Evolutionary conservation across 2,888 invertebrate genomes (phyloP).

Genomic region (Gymnoscelis rufifasciata): DNA sequence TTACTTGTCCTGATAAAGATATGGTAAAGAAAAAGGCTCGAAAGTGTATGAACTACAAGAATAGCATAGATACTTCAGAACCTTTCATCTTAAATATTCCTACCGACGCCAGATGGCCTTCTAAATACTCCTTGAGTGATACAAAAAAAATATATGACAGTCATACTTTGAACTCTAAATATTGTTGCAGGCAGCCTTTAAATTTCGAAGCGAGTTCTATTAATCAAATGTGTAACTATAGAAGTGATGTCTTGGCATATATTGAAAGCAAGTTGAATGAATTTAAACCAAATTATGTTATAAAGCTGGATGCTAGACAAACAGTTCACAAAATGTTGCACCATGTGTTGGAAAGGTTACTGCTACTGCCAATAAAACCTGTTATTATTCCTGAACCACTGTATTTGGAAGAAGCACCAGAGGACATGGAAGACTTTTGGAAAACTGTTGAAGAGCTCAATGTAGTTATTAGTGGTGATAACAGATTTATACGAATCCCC

Average conservation of each 20-base stretch:
- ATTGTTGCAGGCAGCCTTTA: slow-evolving; percentile 66
- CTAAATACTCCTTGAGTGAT: slow-evolving; percentile 47
- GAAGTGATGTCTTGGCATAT: slow-evolving; percentile 54
- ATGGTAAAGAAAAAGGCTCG: slow-evolving; percentile 58
- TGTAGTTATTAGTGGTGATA: slow-evolving; percentile 41
- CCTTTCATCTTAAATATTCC: slow-evolving; percentile 37
- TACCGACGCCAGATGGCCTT: slow-evolving; percentile 53
- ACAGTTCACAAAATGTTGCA: slow-evolving; percentile 69
- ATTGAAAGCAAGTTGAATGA: slow-evolving; percentile 73
- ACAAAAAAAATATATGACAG: slow-evolving; percentile 40
- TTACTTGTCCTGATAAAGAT: slow-evolving; percentile 76
- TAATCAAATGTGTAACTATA: slow-evolving; percentile 74
- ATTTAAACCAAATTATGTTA: slow-evolving; percentile 74
- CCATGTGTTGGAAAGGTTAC: slow-evolving; percentile 62
- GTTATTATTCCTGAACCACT: slow-evolving; percentile 63
- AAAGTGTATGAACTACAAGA: slow-evolving; percentile 54
- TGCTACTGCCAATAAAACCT: slow-evolving; percentile 46
- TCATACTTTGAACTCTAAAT: slow-evolving; percentile 55
- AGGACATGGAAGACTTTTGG: slow-evolving; percentile 68
- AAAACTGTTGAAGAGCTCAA: slow-evolving; percentile 45
- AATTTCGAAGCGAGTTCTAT: slow-evolving; percentile 63
- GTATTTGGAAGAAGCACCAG: slow-evolving; percentile 53
- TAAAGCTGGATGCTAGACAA: slow-evolving; percentile 80
- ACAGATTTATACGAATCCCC: slow-evolving; percentile 55
- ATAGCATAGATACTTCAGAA: slow-evolving; percentile 32